Evolutionary conservation across 2,797 vertebrate species (phyloP), one percentile per base, ranked within the genome.

Genomic region (Falco columbarius): DNA sequence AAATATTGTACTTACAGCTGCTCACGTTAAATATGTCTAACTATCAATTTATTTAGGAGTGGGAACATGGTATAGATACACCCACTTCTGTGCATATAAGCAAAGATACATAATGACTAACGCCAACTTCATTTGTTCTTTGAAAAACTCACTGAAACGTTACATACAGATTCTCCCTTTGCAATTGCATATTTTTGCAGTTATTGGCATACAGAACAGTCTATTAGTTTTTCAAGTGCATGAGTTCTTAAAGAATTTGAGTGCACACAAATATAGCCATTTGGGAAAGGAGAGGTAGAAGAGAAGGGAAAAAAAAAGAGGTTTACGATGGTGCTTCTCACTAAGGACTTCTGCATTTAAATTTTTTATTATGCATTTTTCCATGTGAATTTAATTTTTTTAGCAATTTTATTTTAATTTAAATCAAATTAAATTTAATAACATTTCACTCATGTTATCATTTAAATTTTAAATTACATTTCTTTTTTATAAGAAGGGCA

Each of bases 1-100:
- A 95, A 97, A 90, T 87, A 93, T 90, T 95, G 17, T 40, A 59
- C 58, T 94, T 89, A 70, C 59, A 97, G 86, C 67, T 96, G 81
- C 30, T 95, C 52, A n/a, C 82, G 44, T 77, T 95, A 84, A 81
- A 89, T 80, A 76, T 51, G 40, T 66, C 90, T 93, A 87, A 32
- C 59, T 59, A 73, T 30, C 70, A 51, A 66, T 90, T 79, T 84
- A 73, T 93, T 93, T 90, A 52, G 82, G 62, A 95, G 81, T 27
- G 42, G 49, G 34, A 88, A 75, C 63, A 27, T 8, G 29, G 61
- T 73, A 71, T 4, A 95, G 71, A 85, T 65, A 73, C 77, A 71
- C 67, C 63, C 83, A 87, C 77, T 73, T 84, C 44, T 18, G 10
- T n/a, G 63, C 44, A 51, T 58, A 59, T 49, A 90, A 93, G 66